Percentiles rank a stretch among this genome's conserved stretches.
phyloP scores from a whole-genome alignment of 2,888 invertebrate genomes.

The Eilema griseolum region DNA sequence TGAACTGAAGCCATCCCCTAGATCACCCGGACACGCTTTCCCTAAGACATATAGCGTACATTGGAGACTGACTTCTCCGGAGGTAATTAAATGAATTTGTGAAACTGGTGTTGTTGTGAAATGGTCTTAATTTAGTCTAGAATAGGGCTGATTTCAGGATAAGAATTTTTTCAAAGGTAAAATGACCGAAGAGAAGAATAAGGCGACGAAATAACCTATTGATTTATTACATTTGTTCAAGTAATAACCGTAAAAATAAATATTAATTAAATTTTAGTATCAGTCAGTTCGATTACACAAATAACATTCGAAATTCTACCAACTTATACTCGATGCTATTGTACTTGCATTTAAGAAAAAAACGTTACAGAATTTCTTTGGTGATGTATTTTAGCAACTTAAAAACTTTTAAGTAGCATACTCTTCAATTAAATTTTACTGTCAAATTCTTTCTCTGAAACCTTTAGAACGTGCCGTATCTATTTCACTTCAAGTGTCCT shows the following conservation, averaged over 20 bases:
- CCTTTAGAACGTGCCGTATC: constrained; percentile 18
- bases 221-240: background rate
- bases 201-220: background rate
- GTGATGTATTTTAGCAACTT: background rate
- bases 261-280: too few species aligned
- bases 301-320: too few species aligned
- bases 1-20: constrained; percentile 73
- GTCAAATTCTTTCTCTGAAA: background rate
- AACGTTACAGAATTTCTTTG: background rate
- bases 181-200: background rate
- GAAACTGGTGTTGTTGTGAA: background rate
- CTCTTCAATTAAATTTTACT: background rate
- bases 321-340: too few species aligned
- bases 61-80: constrained; percentile 90
- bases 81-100: constrained; percentile 82
- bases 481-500: constrained; percentile 38
- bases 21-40: constrained; percentile 77
- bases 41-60: constrained; percentile 89
- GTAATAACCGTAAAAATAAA: too few species aligned
- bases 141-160: too few species aligned
- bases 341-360: too few species aligned
- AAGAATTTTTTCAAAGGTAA: too few species aligned
- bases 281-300: too few species aligned
- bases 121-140: too few species aligned
- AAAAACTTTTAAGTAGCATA: background rate